These are phyloP conservation scores for Lycocorax pyrrhopterus DNA, from an alignment of 2,113 vertebrate species.

Conservation along the genomic window DNA sequence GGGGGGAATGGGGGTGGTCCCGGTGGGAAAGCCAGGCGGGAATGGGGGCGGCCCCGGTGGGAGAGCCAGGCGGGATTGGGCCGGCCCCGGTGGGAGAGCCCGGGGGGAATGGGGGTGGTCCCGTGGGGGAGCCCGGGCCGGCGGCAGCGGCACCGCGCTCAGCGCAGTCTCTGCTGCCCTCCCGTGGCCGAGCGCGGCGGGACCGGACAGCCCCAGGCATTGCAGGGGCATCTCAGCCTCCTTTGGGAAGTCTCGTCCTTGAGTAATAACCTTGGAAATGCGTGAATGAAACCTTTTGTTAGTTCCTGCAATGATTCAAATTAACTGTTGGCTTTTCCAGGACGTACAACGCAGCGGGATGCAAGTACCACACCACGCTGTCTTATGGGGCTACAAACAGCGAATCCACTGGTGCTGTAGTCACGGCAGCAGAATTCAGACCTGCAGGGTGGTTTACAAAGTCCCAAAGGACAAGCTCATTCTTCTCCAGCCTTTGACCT, in stretches of 20 bases:
- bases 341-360: not conserved
- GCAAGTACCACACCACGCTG: accelerated
- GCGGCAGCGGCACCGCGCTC: not conserved
- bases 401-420: not conserved
- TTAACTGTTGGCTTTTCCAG: not conserved
- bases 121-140: accelerated
- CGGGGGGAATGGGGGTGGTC: accelerated
- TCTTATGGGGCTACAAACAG: accelerated
- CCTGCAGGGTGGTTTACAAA: not conserved
- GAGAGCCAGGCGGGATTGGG: not conserved
- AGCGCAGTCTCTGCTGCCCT: constrained; percentile 58
- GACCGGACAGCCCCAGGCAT: accelerated
- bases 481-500: not conserved
- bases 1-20: accelerated
- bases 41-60: too few relatives aligned
- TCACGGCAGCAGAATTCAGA: not conserved
- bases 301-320: not conserved
- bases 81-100: too few relatives aligned
- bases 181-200: not conserved
- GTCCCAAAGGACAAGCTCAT: not conserved
- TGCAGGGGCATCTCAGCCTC: accelerated
- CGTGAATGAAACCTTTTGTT: accelerated
- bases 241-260: accelerated
- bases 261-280: accelerated
- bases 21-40: not conserved